phyloP scores from a whole-genome alignment of 1,140 invertebrate species.

The Drosophila mayri region DNA sequence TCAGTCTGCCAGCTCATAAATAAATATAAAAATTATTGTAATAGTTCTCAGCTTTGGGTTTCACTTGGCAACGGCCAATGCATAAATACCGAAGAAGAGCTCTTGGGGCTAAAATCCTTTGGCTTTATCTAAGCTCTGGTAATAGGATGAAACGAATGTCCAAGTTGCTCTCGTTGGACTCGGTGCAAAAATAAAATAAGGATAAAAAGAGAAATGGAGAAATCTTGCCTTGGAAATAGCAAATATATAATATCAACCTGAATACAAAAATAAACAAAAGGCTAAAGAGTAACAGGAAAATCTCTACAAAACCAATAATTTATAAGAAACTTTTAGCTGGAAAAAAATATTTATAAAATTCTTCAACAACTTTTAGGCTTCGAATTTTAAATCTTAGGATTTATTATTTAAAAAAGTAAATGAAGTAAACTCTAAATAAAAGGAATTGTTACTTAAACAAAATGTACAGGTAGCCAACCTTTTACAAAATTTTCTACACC shows the following conservation, averaged over 20 bases:
- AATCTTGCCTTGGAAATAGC: not conserved
- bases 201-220: not conserved
- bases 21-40: conserved; percentile 52
- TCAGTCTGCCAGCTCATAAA: conserved; percentile 52
- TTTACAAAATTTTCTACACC: conserved; percentile 6
- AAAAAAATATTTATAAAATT: not conserved
- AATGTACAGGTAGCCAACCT: not conserved
- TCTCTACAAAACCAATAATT: not conserved
- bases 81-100: conserved; percentile 44
- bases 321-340: not conserved
- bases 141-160: conserved; percentile 47
- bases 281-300: not conserved
- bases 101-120: conserved; percentile 44
- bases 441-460: conserved; percentile 1
- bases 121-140: conserved; percentile 58
- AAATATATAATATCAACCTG: conserved; percentile 6
- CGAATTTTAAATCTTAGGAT: not conserved
- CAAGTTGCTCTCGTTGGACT: conserved; percentile 2
- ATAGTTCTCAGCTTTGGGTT: conserved; percentile 42
- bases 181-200: conserved; percentile 1
- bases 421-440: not conserved
- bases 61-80: conserved; percentile 49
- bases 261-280: not conserved
- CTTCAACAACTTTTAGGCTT: not conserved
- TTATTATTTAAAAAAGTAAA: not conserved